Base-by-base conservation (phyloP, 2,888 invertebrate genomes). In the Lasioglossum leucozonium region DNA sequence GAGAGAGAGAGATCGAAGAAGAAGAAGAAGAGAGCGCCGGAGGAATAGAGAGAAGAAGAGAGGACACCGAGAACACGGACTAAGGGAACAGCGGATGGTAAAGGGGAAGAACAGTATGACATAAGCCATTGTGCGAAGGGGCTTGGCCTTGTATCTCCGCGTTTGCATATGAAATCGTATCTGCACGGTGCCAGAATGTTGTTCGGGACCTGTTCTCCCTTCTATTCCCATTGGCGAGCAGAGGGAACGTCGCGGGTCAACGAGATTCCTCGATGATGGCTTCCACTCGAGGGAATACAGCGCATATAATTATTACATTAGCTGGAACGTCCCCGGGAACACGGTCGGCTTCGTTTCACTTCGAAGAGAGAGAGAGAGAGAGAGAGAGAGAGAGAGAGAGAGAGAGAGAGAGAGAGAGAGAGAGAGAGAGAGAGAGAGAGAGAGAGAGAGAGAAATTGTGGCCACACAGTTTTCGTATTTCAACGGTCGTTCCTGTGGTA, bases 91-190 rank as follows among this genome's bases (percentile, higher is more conserved):
- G 30, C 65, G 34, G 65, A 65, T 65, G 65, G 18, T 65, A 40
- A 72, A 75, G 22, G 44, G 37, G 67, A 67, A 34, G 67, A 67
- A 37, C 67, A 82, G 85, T 89, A 88, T 87, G 86, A 88, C 90
- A 86, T 85, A 87, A 91, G 89, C 87, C 86, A 87, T 91, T 90
- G 88, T 87, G 74, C 80, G 67, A 65, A 78, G 77, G 86, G 84
- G 73, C 78, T 85, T 79, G 87, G 84, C 76, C 89, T 90, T 89
- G 89, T 84, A 87, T 85, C 81, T 83, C 78, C 65, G 82, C 82
- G 87, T 88, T 90, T 89, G 90, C 90, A 89, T 91, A 88, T 77
- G 87, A 89, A 86, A 88, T 87, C 83, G 83, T 76, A 67, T 37
- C 67, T 67, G 83, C 71, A 67, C 77, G 79, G 77, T 75, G 79